Percentiles rank a stretch among this genome's conserved stretches.
Conservation (phyloP, 1,140 invertebrate genomes). For the Pseudoatta argentina region DNA sequence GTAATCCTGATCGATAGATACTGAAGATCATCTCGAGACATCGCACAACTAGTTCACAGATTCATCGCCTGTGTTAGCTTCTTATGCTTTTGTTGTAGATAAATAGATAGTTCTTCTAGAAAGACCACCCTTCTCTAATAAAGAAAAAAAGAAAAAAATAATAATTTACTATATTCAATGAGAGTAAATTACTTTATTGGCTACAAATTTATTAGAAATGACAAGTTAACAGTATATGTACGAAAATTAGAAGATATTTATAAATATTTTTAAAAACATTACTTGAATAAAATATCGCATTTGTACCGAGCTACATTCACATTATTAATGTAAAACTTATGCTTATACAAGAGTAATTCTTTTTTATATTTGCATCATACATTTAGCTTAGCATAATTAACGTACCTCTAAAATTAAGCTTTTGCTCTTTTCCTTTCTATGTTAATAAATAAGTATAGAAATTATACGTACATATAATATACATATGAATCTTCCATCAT, state of each 20-base stretch:
- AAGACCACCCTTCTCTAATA: not conserved
- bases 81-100: conserved; percentile 23
- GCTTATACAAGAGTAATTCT: not conserved
- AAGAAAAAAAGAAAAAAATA: not conserved
- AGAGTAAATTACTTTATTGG: conserved; percentile 7
- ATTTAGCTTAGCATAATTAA: not conserved
- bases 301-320: not conserved
- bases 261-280: not conserved
- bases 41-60: conserved; percentile 7
- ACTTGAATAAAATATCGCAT: not conserved
- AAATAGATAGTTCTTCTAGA: conserved; percentile 24
- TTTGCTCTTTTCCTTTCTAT: not conserved
- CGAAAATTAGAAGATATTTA: not conserved
- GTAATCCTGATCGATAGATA: conserved; percentile 78
- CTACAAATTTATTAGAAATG: not conserved
- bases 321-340: not conserved
- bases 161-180: not conserved
- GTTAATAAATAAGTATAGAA: not conserved
- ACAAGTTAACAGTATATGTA: not conserved
- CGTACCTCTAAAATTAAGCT: not conserved
- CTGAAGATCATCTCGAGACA: conserved; percentile 83
- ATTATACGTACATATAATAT: not conserved
- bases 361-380: not conserved
- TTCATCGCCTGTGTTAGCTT: conserved; percentile 1
- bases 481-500: not conserved